Conservation (phyloP, 2,888 invertebrate genomes). For the Strigamia maritima region DNA sequence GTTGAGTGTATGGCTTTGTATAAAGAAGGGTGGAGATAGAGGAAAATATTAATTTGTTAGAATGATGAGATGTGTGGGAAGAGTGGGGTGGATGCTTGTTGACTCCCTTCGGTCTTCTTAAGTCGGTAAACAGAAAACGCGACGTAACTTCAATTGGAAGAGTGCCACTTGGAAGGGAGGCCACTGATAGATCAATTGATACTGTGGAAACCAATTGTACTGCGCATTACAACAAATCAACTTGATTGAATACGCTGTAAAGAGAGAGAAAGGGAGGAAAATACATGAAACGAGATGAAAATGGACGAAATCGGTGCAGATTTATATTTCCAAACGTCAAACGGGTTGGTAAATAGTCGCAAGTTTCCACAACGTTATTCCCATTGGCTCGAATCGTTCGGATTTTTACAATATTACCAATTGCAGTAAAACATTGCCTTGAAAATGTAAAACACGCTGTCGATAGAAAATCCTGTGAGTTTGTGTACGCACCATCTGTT, state of each 20-base stretch:
- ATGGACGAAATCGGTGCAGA: not conserved
- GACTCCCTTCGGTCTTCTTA: slow-evolving; percentile 15
- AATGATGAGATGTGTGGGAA: not conserved
- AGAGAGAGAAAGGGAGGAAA: not conserved
- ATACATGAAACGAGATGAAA: not conserved
- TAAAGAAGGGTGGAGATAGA: not conserved
- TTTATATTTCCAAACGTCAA: not conserved
- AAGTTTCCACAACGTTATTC: not conserved
- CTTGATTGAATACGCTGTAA: not conserved
- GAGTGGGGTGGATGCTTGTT: not conserved
- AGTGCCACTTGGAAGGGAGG: slow-evolving; percentile 10
- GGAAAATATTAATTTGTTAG: slow-evolving; percentile 15
- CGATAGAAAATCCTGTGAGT: not conserved
- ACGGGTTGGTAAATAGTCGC: not conserved
- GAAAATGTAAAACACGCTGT: not conserved
- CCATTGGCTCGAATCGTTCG: too few relatives aligned
- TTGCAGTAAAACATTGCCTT: not conserved
- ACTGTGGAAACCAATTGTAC: slow-evolving; percentile 5
- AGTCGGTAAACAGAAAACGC: slow-evolving; percentile 15
- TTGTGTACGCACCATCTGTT: not conserved
- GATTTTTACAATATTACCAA: not conserved
- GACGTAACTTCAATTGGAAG: slow-evolving; percentile 15
- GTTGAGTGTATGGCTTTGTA: slow-evolving; percentile 9
- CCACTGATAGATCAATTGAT: slow-evolving; percentile 10
- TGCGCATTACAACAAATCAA: slow-evolving; percentile 8